A percentile compares a stretch with the other conserved stretches of the same genome.
phyloP scores from a whole-genome alignment of 1,140 invertebrate genomes.

The Monochamus saltuarius region DNA sequence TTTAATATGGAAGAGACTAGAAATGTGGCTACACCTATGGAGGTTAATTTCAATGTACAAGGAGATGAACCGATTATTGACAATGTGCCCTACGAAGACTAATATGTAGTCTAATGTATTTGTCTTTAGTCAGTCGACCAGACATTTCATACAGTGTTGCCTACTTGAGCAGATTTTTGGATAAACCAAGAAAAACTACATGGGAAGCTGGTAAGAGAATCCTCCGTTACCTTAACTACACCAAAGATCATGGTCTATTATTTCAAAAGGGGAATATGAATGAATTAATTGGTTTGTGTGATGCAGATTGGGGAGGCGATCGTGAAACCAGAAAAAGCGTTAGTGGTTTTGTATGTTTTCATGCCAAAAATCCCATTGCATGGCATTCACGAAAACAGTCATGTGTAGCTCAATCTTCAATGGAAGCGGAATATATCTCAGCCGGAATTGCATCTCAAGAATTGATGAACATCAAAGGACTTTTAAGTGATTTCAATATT shows the following conservation, averaged over 20 bases:
- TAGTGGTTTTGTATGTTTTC: constrained; percentile 3
- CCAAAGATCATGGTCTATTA: background rate
- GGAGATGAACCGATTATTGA: constrained; percentile 7
- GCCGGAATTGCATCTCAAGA: constrained; percentile 1
- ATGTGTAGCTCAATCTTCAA: constrained; percentile 10
- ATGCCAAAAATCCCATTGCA: constrained; percentile 9
- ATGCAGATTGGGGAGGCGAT: constrained; percentile 8
- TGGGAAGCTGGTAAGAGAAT: constrained; percentile 15
- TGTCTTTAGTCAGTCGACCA: constrained; percentile 10
- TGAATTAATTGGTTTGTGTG: constrained; percentile 1
- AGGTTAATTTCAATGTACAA: constrained; percentile 8
- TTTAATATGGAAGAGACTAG: constrained; percentile 6
- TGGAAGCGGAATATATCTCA: constrained; percentile 16
- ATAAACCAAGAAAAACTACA: constrained; percentile 8
- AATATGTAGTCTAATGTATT: constrained; percentile 7
- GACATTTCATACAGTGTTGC: constrained; percentile 7
- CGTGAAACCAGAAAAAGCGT: constrained; percentile 7
- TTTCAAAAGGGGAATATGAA: constrained; percentile 1
- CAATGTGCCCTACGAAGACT: constrained; percentile 9
- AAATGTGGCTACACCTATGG: background rate
- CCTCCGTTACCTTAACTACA: constrained; percentile 10
- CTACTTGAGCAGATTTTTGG: constrained; percentile 10
- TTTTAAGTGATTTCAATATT: background rate
- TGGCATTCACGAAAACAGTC: constrained; percentile 11
- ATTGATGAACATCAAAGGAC: background rate